Conservation (phyloP, 2,797 vertebrate species). For the Gallinago stenura region DNA sequence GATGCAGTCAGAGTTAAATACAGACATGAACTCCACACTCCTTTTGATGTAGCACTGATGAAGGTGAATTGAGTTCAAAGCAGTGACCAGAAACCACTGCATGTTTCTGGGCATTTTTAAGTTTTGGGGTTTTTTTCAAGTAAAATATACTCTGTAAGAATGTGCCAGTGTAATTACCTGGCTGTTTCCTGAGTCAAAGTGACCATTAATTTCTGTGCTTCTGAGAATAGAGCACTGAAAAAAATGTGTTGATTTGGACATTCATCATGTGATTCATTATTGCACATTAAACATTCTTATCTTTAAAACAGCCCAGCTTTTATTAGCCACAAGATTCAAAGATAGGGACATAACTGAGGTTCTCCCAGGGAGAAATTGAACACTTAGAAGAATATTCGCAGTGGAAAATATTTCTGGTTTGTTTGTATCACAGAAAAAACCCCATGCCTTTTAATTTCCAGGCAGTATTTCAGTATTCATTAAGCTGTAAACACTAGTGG, state of each 20-base stretch:
- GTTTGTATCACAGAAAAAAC: neutral
- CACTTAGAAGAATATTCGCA: neutral
- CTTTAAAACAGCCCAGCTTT: neutral
- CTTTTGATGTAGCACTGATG: neutral
- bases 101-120: neutral
- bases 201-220: neutral
- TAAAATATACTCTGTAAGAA: neutral
- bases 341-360: neutral
- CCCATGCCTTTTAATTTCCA: neutral
- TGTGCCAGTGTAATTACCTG: neutral
- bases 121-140: neutral
- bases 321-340: neutral
- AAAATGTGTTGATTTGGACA: neutral
- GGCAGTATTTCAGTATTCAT: neutral
- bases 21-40: neutral
- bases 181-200: neutral
- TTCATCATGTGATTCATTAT: neutral
- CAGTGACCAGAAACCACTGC: neutral
- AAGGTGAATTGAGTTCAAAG: neutral
- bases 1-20: neutral
- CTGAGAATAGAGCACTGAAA: neutral
- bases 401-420: neutral
- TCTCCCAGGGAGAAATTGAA: neutral
- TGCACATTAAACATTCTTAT: neutral
- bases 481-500: neutral